Base-by-base conservation (phyloP, 2,888 invertebrate genomes). In the Diaprepes abbreviatus region DNA sequence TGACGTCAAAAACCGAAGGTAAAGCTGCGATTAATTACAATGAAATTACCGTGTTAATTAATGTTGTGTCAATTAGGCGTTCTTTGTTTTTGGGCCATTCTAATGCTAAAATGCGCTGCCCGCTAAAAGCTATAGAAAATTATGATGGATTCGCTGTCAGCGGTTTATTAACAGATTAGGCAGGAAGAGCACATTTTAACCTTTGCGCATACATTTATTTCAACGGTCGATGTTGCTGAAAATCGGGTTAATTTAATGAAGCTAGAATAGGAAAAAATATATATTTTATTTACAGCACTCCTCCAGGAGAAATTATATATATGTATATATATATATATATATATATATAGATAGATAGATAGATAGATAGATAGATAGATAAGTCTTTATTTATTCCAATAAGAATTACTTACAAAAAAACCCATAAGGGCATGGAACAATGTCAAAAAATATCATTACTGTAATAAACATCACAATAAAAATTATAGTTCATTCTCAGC, bases 111-210 rank as follows among this genome's bases (percentile, higher is more conserved):
- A 58, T 28, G 64, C 64, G 64, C 50, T 58, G 43, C 52, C 69
- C 60, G 55, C 60, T 70, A 65, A 70, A 70, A 70, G 69, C 70
- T 54, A 66, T 62, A 66, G 70, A 70, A 70, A 70, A 70, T 70
- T 60, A 71, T 71, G 71, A 71, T 71, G 67, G 71, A 71, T 71
- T 71, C 71, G 66, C 71, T 71, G 71, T 71, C 71, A 58, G 63
- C 19, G 64, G 43, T 63, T 67, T 71, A 71, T 71, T 71, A 71
- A 71, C 71, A 54, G 71, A 71, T 71, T 60, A 64, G 65, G 45
- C 52, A 35, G 58, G 63, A 48, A 57, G 62, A 64, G 70, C 66
- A 55, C 57, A 24, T 62, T 67, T 68, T 63, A 63, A 68, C 68
- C 68, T 68, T 68, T 63, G 48, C 62, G 50, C 52, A 68, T 68